Evolutionary conservation across 2,888 invertebrate genomes (phyloP).

Genomic region (Amphipyra berbera): DNA sequence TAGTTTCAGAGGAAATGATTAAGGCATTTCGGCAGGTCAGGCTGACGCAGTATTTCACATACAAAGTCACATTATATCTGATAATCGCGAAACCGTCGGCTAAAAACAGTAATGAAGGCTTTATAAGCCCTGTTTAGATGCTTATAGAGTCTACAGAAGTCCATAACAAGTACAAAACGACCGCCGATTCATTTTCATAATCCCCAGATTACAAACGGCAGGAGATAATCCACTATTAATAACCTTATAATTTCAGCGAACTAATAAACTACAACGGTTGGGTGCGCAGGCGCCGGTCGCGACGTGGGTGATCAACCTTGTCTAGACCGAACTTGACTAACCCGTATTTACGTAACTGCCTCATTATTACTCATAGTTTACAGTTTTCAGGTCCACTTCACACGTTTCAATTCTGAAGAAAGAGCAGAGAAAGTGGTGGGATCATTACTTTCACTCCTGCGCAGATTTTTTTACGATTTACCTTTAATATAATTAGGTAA

Average conservation of each 20-base stretch:
- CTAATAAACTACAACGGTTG: conserved; percentile 33
- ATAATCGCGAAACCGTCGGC: no score
- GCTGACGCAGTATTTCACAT: no score
- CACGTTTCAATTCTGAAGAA: conserved; percentile 3
- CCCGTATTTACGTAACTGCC: conserved; percentile 56
- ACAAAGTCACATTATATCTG: no score
- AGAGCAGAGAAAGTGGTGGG: conserved; percentile 13
- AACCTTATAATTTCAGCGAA: conserved; percentile 46
- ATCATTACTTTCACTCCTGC: background rate
- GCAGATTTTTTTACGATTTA: background rate
- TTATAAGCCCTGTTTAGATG: no score
- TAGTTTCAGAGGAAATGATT: no score
- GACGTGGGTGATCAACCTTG: conserved; percentile 66
- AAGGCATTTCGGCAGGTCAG: no score
- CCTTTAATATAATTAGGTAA: background rate
- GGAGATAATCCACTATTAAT: conserved; percentile 50
- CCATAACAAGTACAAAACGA: background rate
- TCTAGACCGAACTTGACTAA: conserved; percentile 70
- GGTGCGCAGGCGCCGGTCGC: conserved; percentile 57
- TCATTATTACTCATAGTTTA: conserved; percentile 48
- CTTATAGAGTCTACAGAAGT: background rate
- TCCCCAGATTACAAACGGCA: conserved; percentile 19
- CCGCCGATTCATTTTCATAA: background rate
- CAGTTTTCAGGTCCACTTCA: conserved; percentile 32
- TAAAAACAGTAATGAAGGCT: no score